Evolutionary conservation across 1,140 invertebrate genomes (phyloP), one percentile per base, ranked within the genome.

Genomic region (Neocloeon triangulifer): DNA sequence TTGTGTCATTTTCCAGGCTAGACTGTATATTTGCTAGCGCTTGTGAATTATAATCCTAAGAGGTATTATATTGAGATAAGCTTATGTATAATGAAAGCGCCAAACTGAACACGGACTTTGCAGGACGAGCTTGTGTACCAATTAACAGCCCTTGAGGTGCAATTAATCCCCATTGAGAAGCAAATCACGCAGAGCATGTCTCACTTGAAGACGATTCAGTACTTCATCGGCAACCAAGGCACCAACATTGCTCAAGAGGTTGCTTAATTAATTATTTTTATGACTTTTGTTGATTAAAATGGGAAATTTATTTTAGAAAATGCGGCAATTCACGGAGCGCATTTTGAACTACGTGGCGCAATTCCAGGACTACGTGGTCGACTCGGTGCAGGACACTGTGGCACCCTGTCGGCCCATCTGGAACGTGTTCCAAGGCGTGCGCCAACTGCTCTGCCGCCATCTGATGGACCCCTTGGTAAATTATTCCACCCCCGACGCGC

Each of bases 111-210:
- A n/a, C n/a, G n/a, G n/a, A 16, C 67, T 39, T 45, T 69, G 21
- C 59, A 72, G 45, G 68, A 75, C 25, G 64, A 69, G 27, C 53
- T 80, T 25, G 58, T 78, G 0, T 79, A 73, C 49, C 70, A 73
- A 44, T 45, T 81, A 37, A 74, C 75, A 1, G 63, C 69, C 12
- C 42, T 81, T 13, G 74, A 81, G 38, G 51, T 81, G 12, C 65
- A 77, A 39, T 41, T 73, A 32, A 58, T 62, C 37, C 74, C 74
- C 4, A 57, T 73, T 25, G 59, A 64, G 38, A 53, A 57, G 29
- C 64, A 69, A 47, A 59, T 76, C 10, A 76, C 78, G 45, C 67
- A 74, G 36, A 72, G 71, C 0, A 50, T 77, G 3, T 63, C 64
- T 22, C 71, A 76, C 45, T 58, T 78, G 12, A 70, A 71, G 39